Evolutionary conservation across 2,888 invertebrate species (phyloP).

Genomic region (Limnephilus lunatus): DNA sequence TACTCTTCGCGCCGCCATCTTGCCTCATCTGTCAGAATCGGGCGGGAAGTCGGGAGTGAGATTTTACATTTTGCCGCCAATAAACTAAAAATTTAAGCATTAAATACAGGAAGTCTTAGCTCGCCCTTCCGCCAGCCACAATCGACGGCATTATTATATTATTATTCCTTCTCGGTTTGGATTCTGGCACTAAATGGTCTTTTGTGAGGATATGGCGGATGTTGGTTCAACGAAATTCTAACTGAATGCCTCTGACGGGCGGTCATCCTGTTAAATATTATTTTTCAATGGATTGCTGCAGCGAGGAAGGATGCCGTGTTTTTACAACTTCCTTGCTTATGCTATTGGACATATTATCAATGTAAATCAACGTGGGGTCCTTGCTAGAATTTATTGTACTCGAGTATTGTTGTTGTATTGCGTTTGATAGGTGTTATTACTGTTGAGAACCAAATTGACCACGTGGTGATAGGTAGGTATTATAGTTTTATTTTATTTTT

Average conservation of each 20-base stretch:
- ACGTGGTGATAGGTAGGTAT: not conserved
- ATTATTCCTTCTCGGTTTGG: slow-evolving; percentile 7
- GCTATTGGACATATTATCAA: not conserved
- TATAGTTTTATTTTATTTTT: too few relatives aligned
- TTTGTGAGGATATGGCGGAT: not conserved
- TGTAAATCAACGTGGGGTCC: not conserved
- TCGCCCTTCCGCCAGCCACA: slow-evolving; percentile 8
- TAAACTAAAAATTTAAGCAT: not conserved
- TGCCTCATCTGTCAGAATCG: not conserved
- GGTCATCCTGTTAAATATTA: slow-evolving; percentile 17
- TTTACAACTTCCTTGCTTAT: not conserved
- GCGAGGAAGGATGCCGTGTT: not conserved
- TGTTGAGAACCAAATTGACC: not conserved
- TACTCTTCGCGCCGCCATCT: slow-evolving; percentile 7
- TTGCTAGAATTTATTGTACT: not conserved
- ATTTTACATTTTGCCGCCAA: not conserved
- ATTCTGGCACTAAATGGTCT: slow-evolving; percentile 20
- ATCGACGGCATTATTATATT: slow-evolving; percentile 1
- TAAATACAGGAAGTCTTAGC: not conserved
- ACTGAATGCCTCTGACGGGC: not conserved
- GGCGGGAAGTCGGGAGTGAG: slow-evolving; percentile 4
- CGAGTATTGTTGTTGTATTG: not conserved
- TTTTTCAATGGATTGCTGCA: slow-evolving; percentile 4
- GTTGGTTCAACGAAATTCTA: slow-evolving; percentile 4
- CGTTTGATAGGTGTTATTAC: not conserved